Evolutionary conservation across 2,888 invertebrate species (phyloP), one percentile per base, ranked within the genome.

Genomic region (Diarsia rubi): DNA sequence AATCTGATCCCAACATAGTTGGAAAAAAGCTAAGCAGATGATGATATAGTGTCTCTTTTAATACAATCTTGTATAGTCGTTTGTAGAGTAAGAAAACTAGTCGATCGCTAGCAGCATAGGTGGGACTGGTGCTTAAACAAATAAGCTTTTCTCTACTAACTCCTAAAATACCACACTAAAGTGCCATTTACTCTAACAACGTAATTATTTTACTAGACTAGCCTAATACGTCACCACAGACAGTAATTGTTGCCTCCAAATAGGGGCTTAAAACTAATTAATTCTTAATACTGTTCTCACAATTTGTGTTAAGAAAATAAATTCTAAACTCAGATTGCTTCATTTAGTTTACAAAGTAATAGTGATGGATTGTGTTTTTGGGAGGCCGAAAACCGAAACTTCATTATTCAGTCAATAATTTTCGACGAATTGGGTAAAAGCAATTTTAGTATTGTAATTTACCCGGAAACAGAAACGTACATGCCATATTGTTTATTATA

Each of bases 261-360:
- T 78, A 84, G 76, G 24, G 21, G 45, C 64, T 75, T n/a, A 69
- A 67, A 86, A 77, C 72, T 74, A 85, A 86, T 86, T 83, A 79
- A 73, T 79, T 73, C 85, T 60, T 81, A 79, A 78, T 75, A 72
- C 76, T 78, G 27, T 47, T 60, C 49, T 57, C 62, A 64, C 49
- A 44, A 49, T 69, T 73, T 72, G 64, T 78, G 60, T 52, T 49
- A 44, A 63, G 59, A 80, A 72, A 82, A 80, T 86, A 80, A 73
- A 77, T 78, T 86, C 1, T 60, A 57, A 45, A 49, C 31, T 31
- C 66, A 63, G 24, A 65, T 11, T 49, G 45, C 44, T 81, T 82
- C 27, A 59, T 66, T 69, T 31, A 54, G 44, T 60, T 75, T 21
- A 19, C 70, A 31, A 60, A 69, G 54, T 14, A 24, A 47, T 75